A percentile compares a stretch with the other conserved stretches of the same genome.
Conservation (phyloP, 2,888 invertebrate genomes). For the Monoplex corrugatus region DNA sequence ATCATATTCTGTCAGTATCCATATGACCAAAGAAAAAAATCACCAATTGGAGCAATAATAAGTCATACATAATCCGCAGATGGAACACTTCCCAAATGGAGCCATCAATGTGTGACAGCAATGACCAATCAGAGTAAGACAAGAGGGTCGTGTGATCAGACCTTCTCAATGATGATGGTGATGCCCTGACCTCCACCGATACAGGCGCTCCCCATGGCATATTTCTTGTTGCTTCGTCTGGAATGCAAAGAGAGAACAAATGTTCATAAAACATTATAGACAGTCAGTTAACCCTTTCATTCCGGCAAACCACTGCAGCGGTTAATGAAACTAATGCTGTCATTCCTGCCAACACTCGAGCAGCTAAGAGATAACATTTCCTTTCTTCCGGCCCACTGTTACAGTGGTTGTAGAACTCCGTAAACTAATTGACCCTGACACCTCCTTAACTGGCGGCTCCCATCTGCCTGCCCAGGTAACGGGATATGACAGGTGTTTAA, state of each 20-base stretch:
- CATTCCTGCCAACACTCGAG: too few relatives aligned
- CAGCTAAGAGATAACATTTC: too few relatives aligned
- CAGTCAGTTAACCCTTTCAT: too few relatives aligned
- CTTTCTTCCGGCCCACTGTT: too few relatives aligned
- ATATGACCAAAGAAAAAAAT: background rate
- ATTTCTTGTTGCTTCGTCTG: conserved; percentile 91
- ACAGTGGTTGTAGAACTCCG: too few relatives aligned
- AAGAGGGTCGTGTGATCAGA: conserved; percentile 53
- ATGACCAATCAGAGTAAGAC: background rate
- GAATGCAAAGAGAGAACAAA: conserved; percentile 61
- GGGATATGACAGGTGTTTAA: too few relatives aligned
- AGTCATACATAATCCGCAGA: background rate
- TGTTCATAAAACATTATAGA: too few relatives aligned
- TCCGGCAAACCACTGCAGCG: too few relatives aligned
- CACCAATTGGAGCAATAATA: background rate
- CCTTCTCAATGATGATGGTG: conserved; percentile 91
- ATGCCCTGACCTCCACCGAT: conserved; percentile 99
- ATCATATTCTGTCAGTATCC: background rate
- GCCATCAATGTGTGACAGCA: background rate
- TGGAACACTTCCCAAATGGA: background rate
- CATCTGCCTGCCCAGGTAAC: too few relatives aligned
- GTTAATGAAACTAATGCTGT: too few relatives aligned
- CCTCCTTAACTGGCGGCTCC: too few relatives aligned
- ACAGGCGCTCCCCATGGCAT: conserved; percentile 96
- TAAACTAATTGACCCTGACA: too few relatives aligned